Percentiles rank a stretch among this genome's conserved stretches.
phyloP scores from a whole-genome alignment of 2,888 invertebrate genomes.

The Thereva unica region DNA sequence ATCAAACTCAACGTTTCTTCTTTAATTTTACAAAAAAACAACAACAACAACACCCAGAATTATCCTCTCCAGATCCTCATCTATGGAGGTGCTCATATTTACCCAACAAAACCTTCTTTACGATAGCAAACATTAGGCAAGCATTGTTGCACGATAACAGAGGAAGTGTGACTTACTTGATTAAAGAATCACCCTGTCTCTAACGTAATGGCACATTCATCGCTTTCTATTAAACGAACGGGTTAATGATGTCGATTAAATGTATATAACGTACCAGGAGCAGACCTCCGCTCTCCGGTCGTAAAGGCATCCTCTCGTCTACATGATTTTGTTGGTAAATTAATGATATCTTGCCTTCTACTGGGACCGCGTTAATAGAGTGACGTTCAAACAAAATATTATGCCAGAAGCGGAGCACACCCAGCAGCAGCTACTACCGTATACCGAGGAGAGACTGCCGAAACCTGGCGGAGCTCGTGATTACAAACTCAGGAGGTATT shows the following conservation, averaged over 20 bases:
- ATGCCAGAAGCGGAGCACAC: not conserved
- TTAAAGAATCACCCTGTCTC: slow-evolving; percentile 31
- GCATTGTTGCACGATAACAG: no score
- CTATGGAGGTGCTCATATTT: no score
- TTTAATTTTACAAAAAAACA: no score
- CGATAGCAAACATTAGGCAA: no score
- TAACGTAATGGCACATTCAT: slow-evolving; percentile 35
- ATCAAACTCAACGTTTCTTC: no score
- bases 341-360: slow-evolving; percentile 29
- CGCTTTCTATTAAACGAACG: slow-evolving; percentile 33
- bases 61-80: no score
- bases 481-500: slow-evolving; percentile 31
- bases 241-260: slow-evolving; percentile 34
- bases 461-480: slow-evolving; percentile 15
- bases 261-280: slow-evolving; percentile 9
- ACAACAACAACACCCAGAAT: no score
- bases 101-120: no score
- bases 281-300: slow-evolving; percentile 20
- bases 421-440: no score
- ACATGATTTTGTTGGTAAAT: slow-evolving; percentile 16
- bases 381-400: slow-evolving; percentile 30
- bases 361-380: slow-evolving; percentile 32
- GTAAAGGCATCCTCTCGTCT: slow-evolving; percentile 21
- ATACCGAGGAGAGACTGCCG: not conserved
- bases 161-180: slow-evolving; percentile 31